phyloP scores from a whole-genome alignment of 64 coral and sea anemone genomes.

The Actinia tenebrosa region DNA sequence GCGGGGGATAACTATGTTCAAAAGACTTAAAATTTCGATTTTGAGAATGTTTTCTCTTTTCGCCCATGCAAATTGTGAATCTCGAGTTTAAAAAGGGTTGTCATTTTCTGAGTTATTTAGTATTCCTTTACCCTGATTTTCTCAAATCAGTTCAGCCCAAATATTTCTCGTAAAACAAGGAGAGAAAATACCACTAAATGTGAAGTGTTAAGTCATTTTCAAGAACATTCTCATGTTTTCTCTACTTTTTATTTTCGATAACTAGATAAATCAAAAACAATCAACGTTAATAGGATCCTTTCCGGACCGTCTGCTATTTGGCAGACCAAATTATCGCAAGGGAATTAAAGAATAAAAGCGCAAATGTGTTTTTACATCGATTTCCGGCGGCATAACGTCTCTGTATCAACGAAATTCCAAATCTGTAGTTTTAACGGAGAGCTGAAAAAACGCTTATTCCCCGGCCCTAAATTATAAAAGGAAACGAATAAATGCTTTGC shows the following conservation, averaged over 20 bases:
- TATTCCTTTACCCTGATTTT: neutral
- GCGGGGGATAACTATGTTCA: no score
- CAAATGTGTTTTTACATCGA: neutral
- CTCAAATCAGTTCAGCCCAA: neutral
- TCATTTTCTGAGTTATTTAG: neutral
- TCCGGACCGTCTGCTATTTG: conserved; percentile 5
- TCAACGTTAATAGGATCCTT: neutral
- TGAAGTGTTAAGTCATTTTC: neutral
- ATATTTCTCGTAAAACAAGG: neutral
- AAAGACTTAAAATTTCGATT: neutral
- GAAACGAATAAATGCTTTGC: no score
- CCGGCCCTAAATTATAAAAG: neutral
- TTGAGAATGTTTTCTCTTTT: neutral
- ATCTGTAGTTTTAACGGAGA: neutral
- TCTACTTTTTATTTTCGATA: neutral
- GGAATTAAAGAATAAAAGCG: neutral
- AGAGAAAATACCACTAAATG: neutral
- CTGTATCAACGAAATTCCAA: neutral
- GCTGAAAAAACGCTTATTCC: neutral
- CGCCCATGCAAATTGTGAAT: neutral
- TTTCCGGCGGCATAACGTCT: neutral
- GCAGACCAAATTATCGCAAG: conserved; percentile 1
- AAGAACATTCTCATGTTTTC: neutral
- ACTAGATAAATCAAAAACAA: conserved; percentile 18
- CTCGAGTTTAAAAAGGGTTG: neutral